Evolutionary conservation across 2,888 invertebrate species (phyloP).

Genomic region (Hypena proboscidalis): DNA sequence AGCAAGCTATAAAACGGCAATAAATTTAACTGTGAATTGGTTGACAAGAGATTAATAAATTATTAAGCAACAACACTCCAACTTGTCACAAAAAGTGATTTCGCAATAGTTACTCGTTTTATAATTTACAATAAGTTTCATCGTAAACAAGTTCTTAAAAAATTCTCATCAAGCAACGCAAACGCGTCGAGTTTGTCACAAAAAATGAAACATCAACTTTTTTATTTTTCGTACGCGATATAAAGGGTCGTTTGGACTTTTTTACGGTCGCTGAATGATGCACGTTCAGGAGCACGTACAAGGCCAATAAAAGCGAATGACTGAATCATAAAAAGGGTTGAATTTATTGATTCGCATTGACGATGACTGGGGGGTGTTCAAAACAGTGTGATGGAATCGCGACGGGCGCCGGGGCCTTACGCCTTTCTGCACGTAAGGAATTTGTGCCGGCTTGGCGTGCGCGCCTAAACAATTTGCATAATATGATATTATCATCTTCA

Average conservation of each 20-base stretch:
- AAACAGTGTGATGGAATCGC: conserved; percentile 36
- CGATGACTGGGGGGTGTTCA: conserved; percentile 57
- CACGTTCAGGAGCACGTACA: conserved; percentile 73
- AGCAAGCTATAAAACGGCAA: background rate
- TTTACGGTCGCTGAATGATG: conserved; percentile 76
- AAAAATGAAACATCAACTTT: conserved; percentile 57
- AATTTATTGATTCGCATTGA: conserved; percentile 82
- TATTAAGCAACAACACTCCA: conserved; percentile 1
- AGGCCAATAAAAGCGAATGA: conserved; percentile 77
- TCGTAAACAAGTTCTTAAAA: conserved; percentile 45
- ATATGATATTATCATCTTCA: conserved; percentile 66
- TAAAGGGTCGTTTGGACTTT: conserved; percentile 69
- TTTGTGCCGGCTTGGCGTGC: conserved; percentile 18
- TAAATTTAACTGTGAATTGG: conserved; percentile 1
- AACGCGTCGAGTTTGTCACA: conserved; percentile 41
- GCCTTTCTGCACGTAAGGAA: conserved; percentile 4
- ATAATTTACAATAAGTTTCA: conserved; percentile 24
- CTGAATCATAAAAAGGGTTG: conserved; percentile 81
- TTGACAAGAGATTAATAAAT: conserved; percentile 7
- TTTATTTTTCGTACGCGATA: conserved; percentile 65
- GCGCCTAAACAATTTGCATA: conserved; percentile 73
- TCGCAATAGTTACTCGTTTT: conserved; percentile 8
- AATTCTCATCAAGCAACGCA: conserved; percentile 35
- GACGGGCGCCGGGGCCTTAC: background rate
- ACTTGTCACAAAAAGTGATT: conserved; percentile 8